Conservation (phyloP, 1,140 invertebrate genomes). For the Cotesia chilonis region DNA sequence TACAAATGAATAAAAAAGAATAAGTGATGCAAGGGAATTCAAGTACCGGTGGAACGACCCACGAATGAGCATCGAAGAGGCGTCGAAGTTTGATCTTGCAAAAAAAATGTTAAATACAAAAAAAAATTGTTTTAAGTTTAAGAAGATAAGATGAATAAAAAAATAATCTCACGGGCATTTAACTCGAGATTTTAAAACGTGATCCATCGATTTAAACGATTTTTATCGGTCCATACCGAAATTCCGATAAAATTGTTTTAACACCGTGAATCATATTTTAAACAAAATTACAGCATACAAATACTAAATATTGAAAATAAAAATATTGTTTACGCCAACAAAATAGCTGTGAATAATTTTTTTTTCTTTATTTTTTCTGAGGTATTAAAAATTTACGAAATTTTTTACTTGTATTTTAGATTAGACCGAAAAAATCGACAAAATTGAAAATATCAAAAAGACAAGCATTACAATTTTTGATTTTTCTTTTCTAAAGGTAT, state of each 20-base stretch:
- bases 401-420: too few relatives aligned
- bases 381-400: too few relatives aligned
- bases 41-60: slow-evolving; percentile 55
- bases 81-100: slow-evolving; percentile 17
- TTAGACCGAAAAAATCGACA: too few relatives aligned
- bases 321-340: not conserved
- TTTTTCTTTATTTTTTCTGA: too few relatives aligned
- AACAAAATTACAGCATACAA: slow-evolving; percentile 4
- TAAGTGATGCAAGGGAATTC: slow-evolving; percentile 50
- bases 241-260: slow-evolving; percentile 12
- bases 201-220: slow-evolving; percentile 26
- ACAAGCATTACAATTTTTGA: too few relatives aligned
- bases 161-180: slow-evolving; percentile 22
- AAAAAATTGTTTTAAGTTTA: not conserved
- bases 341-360: too few relatives aligned
- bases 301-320: not conserved
- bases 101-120: not conserved
- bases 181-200: slow-evolving; percentile 25
- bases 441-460: too few relatives aligned
- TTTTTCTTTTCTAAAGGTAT: too few relatives aligned
- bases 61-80: slow-evolving; percentile 17
- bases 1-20: slow-evolving; percentile 33
- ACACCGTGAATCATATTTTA: slow-evolving; percentile 15
- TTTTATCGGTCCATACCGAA: slow-evolving; percentile 9
- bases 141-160: not conserved